A percentile compares a stretch with the other conserved stretches of the same genome.
phyloP scores from a whole-genome alignment of 2,888 invertebrate genomes.

The Thera britannica region DNA sequence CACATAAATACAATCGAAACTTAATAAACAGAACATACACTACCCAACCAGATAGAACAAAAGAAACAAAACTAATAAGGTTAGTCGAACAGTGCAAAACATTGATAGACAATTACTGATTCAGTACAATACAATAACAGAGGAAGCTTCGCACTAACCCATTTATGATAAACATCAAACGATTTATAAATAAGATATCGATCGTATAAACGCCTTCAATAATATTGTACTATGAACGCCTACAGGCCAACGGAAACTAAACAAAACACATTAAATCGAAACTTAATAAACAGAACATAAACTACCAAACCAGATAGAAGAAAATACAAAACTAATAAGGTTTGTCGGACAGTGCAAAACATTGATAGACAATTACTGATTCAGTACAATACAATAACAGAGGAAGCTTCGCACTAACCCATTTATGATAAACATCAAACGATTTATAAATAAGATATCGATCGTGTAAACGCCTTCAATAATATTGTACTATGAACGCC shows the following conservation, averaged over 20 bases:
- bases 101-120: no score
- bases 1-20: not conserved
- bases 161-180: conserved; percentile 10
- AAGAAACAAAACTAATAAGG: no score
- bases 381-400: not conserved
- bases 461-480: conserved; percentile 19
- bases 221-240: conserved; percentile 21
- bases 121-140: not conserved
- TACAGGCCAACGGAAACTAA: conserved; percentile 19
- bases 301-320: not conserved
- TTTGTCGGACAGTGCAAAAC: not conserved
- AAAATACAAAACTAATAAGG: not conserved
- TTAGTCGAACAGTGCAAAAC: not conserved
- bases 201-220: conserved; percentile 19
- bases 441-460: conserved; percentile 19
- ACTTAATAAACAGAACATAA: no score
- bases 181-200: conserved; percentile 18
- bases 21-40: not conserved
- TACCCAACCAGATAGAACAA: no score
- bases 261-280: no score
- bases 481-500: conserved; percentile 21
- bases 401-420: not conserved
- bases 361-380: not conserved
- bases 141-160: not conserved
- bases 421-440: conserved; percentile 10